phyloP scores from a whole-genome alignment of 2,888 invertebrate species.

The Phalera bucephala region DNA sequence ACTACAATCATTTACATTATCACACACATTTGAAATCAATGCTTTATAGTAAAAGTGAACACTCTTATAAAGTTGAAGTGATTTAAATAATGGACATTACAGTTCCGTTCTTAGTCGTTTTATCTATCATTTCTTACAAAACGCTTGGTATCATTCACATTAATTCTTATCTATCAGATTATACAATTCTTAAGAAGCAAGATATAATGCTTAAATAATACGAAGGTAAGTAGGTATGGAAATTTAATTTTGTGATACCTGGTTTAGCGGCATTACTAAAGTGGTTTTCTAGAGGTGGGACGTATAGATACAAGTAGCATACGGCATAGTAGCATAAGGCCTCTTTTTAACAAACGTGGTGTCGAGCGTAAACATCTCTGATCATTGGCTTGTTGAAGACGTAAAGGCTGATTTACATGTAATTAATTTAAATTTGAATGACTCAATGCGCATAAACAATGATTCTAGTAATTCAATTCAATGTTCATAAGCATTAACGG shows the following conservation, averaged over 20 bases:
- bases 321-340: too few species aligned
- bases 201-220: neutral
- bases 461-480: too few species aligned
- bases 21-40: conserved; percentile 38
- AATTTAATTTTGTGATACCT: neutral
- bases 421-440: too few species aligned
- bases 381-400: too few species aligned
- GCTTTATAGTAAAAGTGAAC: conserved; percentile 30
- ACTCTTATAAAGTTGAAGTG: conserved; percentile 17
- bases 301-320: too few species aligned
- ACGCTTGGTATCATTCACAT: neutral
- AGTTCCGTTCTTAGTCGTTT: too few species aligned
- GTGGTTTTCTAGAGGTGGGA: neutral
- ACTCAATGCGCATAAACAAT: too few species aligned
- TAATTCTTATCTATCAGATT: conserved; percentile 2
- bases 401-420: too few species aligned
- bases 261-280: neutral
- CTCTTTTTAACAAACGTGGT: too few species aligned
- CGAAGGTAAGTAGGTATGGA: neutral
- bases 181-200: neutral
- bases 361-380: too few species aligned
- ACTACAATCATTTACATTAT: conserved; percentile 36
- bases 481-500: too few species aligned
- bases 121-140: conserved; percentile 1
- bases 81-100: conserved; percentile 23